Base-by-base conservation (phyloP, 2,888 invertebrate genomes). In the Leptodirus hochenwartii region DNA sequence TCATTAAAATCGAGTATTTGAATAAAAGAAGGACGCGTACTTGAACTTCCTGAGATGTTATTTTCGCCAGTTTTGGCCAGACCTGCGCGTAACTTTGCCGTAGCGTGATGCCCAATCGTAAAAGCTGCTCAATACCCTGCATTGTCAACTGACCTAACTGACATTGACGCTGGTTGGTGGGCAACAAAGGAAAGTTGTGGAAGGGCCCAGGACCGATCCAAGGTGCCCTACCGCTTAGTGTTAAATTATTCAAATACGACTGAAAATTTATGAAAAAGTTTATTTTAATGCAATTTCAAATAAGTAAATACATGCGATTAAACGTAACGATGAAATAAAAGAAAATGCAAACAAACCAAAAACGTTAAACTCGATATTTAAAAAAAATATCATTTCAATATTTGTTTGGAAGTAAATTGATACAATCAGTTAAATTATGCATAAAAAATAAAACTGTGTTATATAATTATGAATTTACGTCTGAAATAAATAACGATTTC, bases 131-230 rank as follows among this genome's bases (percentile, higher is more conserved):
- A 2, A 87, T 64, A 1, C 90, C 90, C 26, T 72, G 59, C 6
- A 76, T 72, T 0, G 91, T 91, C 32, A 95, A 61, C 46, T 88
- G 84, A 0, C 85, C 87, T 9, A 81, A 59, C n/a, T 74, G 70
- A 47, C 91, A 91, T 36, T 69, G 70, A 1, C 64, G 69, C 25
- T 62, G 56, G 27, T 61, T 62, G 3, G 61, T 53, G 2, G 87
- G 84, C 8, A 82, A 52, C 26, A 81, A 62, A 0, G 84, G 81
- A 49, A 85, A 84, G 37, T 76, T 78, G 51, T 84, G 81, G 50
- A 87, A 87, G 0, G 84, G 76, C 1, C 82, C 82, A 13, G 69
- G 67, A 35, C 76, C 72, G 39, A 72, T 69, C 77, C 79, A 81
- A 46, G 74, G 66, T 39, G 70, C 61, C 32, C 71, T 73, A 20